Evolutionary conservation across 2,797 vertebrate species (phyloP).

Genomic region (Molossus molossus): DNA sequence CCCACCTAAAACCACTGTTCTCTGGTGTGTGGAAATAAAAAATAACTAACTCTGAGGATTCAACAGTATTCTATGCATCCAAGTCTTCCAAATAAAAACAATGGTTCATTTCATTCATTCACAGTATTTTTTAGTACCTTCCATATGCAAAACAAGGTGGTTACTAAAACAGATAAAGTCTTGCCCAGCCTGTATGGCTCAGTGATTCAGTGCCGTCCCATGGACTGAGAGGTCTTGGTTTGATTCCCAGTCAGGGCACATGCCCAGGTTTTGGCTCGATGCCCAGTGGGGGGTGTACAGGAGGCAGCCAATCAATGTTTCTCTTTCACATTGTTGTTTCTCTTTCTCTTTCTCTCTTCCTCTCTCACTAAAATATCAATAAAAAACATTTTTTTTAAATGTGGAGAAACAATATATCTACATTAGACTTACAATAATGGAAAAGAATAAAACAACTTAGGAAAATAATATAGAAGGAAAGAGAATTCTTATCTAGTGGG

Average conservation of each 20-base stretch:
- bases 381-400: not conserved
- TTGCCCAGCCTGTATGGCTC: not conserved
- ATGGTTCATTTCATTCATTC: slow-evolving; percentile 21
- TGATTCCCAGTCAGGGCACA: too few relatives aligned
- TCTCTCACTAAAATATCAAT: too few relatives aligned
- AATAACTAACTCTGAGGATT: slow-evolving; percentile 44
- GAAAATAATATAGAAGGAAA: slow-evolving; percentile 3
- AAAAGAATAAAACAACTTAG: not conserved
- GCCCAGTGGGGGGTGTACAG: too few relatives aligned
- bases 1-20: slow-evolving; percentile 26
- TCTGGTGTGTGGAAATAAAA: not conserved
- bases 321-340: too few relatives aligned
- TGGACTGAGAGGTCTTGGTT: too few relatives aligned
- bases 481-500: not conserved
- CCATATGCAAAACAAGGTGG: not conserved
- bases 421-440: not conserved
- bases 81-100: slow-evolving; percentile 60
- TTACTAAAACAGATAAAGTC: slow-evolving; percentile 24
- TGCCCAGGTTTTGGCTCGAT: too few relatives aligned
- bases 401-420: not conserved
- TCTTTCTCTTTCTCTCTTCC: too few relatives aligned
- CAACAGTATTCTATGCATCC: not conserved
- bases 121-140: not conserved
- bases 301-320: too few relatives aligned
- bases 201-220: too few relatives aligned